Evolutionary conservation across 2,797 vertebrate species (phyloP).

Genomic region (Arnoldichthys spilopterus): DNA sequence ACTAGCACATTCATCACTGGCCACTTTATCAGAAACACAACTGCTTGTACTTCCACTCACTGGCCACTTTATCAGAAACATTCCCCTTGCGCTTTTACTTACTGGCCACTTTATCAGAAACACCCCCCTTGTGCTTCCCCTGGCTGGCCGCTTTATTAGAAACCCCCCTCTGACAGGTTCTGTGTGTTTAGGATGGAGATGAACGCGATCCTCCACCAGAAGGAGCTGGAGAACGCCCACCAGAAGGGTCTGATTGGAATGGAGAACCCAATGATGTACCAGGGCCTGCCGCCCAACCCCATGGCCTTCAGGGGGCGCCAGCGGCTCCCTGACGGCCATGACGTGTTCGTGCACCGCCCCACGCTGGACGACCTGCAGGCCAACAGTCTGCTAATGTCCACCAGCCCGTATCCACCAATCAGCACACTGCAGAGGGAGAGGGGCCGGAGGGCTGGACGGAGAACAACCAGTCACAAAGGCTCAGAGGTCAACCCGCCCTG

Average conservation of each 20-base stretch:
- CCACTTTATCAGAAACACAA: neutral
- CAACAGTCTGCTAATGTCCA: constrained; percentile 83
- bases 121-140: neutral
- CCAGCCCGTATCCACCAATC: constrained; percentile 84
- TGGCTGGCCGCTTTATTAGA: neutral
- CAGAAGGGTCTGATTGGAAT: constrained; percentile 85
- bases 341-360: constrained; percentile 85
- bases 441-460: constrained; percentile 81
- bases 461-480: constrained; percentile 80
- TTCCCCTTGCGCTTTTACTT: too few species aligned
- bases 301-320: constrained; percentile 84
- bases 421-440: constrained; percentile 86
- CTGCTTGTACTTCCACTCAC: neutral
- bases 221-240: constrained; percentile 90
- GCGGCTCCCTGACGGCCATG: constrained; percentile 82
- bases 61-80: neutral
- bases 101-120: neutral
- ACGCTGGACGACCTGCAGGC: constrained; percentile 85
- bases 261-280: constrained; percentile 84
- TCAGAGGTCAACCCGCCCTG: constrained; percentile 70
- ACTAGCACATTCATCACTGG: neutral
- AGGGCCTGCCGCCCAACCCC: constrained; percentile 75
- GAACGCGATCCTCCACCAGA: constrained; percentile 93
- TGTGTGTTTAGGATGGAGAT: constrained; percentile 88
- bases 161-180: neutral